Percentiles rank a stretch among this genome's conserved stretches.
These are phyloP conservation scores for Macquaria ambigua DNA, from an alignment of 2,113 vertebrate genomes.

Conservation along the genomic window DNA sequence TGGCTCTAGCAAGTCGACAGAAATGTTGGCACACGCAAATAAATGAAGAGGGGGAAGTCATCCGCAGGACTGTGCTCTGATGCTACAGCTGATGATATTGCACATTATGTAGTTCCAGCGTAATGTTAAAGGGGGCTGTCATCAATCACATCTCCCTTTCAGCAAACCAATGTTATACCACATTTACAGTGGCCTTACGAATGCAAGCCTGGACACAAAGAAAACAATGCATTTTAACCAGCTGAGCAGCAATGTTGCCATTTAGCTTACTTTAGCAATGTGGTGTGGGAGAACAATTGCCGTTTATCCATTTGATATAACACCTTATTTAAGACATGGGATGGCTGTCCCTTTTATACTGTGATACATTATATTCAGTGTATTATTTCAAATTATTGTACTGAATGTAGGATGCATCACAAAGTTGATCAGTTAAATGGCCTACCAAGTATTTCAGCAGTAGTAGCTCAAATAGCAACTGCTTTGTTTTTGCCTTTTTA, in stretches of 20 bases:
- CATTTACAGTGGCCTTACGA: background rate
- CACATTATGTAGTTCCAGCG: background rate
- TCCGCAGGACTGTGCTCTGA: slow-evolving; percentile 21
- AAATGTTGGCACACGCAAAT: slow-evolving; percentile 26
- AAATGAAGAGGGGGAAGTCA: slow-evolving; percentile 36
- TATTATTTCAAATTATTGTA: background rate
- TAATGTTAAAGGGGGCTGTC: background rate
- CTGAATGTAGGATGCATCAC: background rate
- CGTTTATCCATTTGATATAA: background rate
- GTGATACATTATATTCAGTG: background rate
- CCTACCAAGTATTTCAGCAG: background rate
- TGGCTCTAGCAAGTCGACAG: slow-evolving; percentile 64
- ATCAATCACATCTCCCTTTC: background rate
- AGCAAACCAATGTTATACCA: background rate
- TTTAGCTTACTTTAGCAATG: background rate
- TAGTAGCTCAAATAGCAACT: background rate
- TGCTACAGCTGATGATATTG: slow-evolving; percentile 8
- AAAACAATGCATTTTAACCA: background rate
- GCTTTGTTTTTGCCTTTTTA: background rate
- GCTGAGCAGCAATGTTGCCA: background rate
- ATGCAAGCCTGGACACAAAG: background rate
- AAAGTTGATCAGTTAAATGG: background rate
- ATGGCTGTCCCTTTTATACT: background rate
- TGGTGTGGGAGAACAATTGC: too few species aligned
- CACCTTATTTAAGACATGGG: background rate